Conservation (phyloP, 2,888 invertebrate genomes). For the Hymenopus coronatus region DNA sequence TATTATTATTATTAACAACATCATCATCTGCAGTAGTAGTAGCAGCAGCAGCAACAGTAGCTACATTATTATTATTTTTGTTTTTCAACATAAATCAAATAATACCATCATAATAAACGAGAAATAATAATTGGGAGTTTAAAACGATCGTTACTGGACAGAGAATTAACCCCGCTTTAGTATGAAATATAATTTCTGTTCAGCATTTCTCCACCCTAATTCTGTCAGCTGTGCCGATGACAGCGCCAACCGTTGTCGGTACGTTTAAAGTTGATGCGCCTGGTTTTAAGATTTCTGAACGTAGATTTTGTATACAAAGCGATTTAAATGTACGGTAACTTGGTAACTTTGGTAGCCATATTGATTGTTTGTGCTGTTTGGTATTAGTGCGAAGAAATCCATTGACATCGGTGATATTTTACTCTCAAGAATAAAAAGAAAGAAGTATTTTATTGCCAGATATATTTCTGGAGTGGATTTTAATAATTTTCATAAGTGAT, state of each 20-base stretch:
- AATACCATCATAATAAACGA: no score
- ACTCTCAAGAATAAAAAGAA: background rate
- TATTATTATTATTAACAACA: no score
- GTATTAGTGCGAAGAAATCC: background rate
- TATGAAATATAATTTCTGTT: no score
- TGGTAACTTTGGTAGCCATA: conserved; percentile 16
- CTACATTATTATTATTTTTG: no score
- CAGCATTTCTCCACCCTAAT: no score
- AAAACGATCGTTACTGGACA: no score
- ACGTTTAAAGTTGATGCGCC: background rate
- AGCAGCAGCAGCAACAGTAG: no score
- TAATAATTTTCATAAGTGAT: background rate
- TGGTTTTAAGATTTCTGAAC: background rate
- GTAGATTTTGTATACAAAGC: conserved; percentile 27
- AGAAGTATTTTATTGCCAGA: background rate
- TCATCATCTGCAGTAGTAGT: no score
- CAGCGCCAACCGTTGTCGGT: background rate
- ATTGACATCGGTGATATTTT: background rate
- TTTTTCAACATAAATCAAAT: no score
- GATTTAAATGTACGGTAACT: conserved; percentile 26
- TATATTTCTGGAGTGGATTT: background rate
- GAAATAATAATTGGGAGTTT: no score
- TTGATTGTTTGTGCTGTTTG: conserved; percentile 15
- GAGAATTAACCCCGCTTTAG: no score
- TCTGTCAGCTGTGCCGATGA: no score